Evolutionary conservation across 2,888 invertebrate genomes (phyloP), one percentile per base, ranked within the genome.

Genomic region (Xestoiulus laeticollis): DNA sequence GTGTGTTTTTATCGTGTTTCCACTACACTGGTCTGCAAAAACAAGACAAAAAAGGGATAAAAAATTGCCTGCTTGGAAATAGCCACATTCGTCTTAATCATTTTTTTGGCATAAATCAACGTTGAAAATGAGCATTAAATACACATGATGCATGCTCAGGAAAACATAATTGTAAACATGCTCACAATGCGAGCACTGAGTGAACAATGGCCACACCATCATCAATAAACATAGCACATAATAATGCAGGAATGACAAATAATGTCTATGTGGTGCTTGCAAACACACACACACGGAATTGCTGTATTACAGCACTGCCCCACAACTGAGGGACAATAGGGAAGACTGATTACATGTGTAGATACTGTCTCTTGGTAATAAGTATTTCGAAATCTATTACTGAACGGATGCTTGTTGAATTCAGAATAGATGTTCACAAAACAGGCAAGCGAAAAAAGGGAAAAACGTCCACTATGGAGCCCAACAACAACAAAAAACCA

Each of bases 351-450:
- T 78, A 30, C 78, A 78, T 78, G 78, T 30, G 78, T 78, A 78
- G 78, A 78, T 30, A 78, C 30, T 78, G 78, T 78, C 78, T 30
- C 78, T 78, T 14, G 78, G 78, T 78, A 78, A 78, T 78, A 78
- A 78, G 78, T 78, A 78, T 78, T 78, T 78, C 78, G 26, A 78
- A 78, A 78, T 78, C 78, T 78, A 78, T 78, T 78, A 78, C 78
- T 26, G 78, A 30, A 78, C 78, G 30, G 78, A 78, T 78, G 78
- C 78, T 78, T 78, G 78, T 78, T 78, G 78, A 78, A 78, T 78
- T 78, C 78, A 14, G 78, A 78, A 78, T 30, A 78, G 78, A 78
- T 30, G 30, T n/a, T 4, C 59, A n/a, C 59, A 59, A 59, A 59
- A 59, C n/a, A 59, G n/a, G n/a, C 48, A n/a, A 59, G 30, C 78